Evolutionary conservation across 2,113 vertebrate genomes (phyloP).

Genomic region (Empidonax alnorum): DNA sequence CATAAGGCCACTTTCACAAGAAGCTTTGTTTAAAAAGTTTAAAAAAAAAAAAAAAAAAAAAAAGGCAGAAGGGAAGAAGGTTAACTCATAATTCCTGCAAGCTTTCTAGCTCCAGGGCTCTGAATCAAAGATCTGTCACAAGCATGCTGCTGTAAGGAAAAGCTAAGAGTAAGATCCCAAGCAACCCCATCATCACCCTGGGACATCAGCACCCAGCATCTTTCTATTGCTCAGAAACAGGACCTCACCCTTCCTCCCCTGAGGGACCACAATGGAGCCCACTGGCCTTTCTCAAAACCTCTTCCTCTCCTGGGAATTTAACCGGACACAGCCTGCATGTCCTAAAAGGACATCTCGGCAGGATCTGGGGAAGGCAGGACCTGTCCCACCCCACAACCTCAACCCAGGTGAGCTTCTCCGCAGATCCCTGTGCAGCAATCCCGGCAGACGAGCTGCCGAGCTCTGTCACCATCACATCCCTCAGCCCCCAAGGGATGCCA

Average conservation of each 20-base stretch:
- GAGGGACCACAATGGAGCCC: background rate
- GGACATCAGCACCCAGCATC: background rate
- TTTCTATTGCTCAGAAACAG: background rate
- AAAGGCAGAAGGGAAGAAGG: background rate
- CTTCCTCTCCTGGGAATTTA: background rate
- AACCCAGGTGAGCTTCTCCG: background rate
- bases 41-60: too few species aligned
- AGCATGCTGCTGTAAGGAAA: background rate
- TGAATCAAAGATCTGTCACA: background rate
- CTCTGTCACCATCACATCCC: background rate
- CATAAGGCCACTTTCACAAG: background rate
- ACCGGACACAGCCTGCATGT: background rate
- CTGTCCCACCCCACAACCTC: background rate
- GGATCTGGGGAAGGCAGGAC: background rate
- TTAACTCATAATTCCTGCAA: background rate
- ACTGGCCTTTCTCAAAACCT: background rate
- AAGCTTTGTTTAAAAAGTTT: background rate
- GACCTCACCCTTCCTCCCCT: background rate
- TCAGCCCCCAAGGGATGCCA: background rate
- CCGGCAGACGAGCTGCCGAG: background rate
- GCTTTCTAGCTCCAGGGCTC: background rate
- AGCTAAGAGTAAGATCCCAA: background rate
- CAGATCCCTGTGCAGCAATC: accelerated
- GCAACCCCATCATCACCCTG: background rate
- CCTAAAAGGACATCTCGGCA: background rate